These are phyloP conservation scores for Hoplias malabaricus DNA, from an alignment of 2,113 vertebrate genomes.

Conservation along the genomic window DNA sequence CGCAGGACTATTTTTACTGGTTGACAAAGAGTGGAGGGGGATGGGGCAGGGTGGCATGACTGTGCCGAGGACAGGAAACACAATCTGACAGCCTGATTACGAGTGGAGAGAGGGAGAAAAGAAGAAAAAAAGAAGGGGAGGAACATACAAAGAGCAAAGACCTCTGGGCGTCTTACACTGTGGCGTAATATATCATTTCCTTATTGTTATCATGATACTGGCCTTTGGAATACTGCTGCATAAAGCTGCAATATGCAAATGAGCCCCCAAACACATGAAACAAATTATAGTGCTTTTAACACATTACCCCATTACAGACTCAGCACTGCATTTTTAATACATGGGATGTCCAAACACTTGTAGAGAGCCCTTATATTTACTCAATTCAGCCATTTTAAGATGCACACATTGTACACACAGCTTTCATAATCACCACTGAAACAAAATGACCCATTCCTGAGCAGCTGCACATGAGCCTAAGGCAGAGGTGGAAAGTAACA, in stretches of 20 bases:
- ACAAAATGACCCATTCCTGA: no score
- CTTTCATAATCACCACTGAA: no score
- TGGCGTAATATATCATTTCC: not conserved
- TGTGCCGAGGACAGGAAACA: constrained; percentile 2
- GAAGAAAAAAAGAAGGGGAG: not conserved
- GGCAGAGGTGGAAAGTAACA: no score
- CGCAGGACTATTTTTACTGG: constrained; percentile 55
- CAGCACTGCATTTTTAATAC: no score
- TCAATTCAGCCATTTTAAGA: no score
- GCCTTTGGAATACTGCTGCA: not conserved
- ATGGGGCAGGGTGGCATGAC: not conserved
- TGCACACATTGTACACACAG: no score
- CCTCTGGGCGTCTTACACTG: not conserved
- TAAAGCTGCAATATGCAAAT: not conserved
- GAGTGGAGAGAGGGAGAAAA: not conserved
- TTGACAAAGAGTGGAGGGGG: constrained; percentile 24
- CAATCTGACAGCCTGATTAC: constrained; percentile 34
- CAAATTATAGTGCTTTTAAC: not conserved
- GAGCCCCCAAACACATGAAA: not conserved
- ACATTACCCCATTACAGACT: no score
- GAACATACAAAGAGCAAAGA: not conserved
- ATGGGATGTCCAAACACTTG: no score
- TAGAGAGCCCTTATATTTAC: no score
- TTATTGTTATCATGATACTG: not conserved
- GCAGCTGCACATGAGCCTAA: no score